Conservation (phyloP, 2,888 invertebrate species). For the Acanthoscelides obtectus region DNA sequence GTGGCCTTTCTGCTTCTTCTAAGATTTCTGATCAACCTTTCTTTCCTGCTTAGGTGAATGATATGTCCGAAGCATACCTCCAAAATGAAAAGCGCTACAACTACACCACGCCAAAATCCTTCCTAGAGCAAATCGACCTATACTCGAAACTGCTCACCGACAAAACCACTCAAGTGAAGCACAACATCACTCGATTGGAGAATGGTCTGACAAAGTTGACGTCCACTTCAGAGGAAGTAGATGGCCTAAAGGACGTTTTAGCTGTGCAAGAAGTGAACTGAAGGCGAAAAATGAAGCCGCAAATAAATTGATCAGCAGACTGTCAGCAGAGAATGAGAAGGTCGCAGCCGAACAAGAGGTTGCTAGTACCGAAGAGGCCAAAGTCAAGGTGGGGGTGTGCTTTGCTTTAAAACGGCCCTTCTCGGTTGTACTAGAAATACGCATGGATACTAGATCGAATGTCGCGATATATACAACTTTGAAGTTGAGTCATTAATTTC, state of each 20-base stretch:
- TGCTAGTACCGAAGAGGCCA: conserved; percentile 80
- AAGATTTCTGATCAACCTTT: too few relatives aligned
- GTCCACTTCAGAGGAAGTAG: conserved; percentile 80
- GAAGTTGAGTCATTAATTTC: too few relatives aligned
- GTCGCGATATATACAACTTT: too few relatives aligned
- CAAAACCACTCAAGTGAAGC: conserved; percentile 64
- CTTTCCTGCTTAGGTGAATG: conserved; percentile 65
- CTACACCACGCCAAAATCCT: conserved; percentile 95
- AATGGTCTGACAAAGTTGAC: conserved; percentile 85
- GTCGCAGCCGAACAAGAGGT: conserved; percentile 82
- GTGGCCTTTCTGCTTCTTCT: too few relatives aligned
- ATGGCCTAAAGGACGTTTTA: conserved; percentile 72
- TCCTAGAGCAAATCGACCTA: conserved; percentile 85
- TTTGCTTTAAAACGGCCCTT: too few relatives aligned
- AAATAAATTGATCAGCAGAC: conserved; percentile 79
- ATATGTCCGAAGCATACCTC: conserved; percentile 74
- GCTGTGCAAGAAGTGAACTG: conserved; percentile 61
- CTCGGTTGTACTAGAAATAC: too few relatives aligned
- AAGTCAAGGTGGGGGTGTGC: conserved; percentile 77
- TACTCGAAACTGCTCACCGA: conserved; percentile 68
- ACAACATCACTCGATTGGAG: conserved; percentile 74
- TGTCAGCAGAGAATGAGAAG: conserved; percentile 86
- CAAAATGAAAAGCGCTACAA: conserved; percentile 86
- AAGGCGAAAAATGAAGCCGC: conserved; percentile 87
- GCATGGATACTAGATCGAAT: too few relatives aligned